phyloP scores from a whole-genome alignment of 1,140 invertebrate species.

The Colletes latitarsis region DNA sequence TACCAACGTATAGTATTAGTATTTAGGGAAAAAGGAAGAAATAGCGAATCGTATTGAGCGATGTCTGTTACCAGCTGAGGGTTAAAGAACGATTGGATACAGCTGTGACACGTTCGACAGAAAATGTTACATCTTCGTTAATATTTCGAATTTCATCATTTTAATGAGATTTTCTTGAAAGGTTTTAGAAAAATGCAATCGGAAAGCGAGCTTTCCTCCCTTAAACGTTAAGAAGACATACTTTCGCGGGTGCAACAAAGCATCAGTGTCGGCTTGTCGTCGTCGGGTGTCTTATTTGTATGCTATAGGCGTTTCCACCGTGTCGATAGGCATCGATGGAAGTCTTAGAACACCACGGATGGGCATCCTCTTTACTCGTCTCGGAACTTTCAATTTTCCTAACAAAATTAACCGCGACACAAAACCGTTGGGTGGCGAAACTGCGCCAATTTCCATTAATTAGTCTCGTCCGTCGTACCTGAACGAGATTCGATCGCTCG shows the following conservation, averaged over 20 bases:
- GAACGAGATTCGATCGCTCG: conserved; percentile 20
- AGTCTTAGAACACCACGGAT: background rate
- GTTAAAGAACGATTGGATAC: no score
- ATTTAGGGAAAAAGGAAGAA: no score
- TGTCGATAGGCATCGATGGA: background rate
- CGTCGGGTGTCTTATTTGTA: conserved; percentile 1
- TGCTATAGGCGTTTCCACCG: background rate
- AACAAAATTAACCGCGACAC: background rate
- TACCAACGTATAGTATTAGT: no score
- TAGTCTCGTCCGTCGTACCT: background rate
- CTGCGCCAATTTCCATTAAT: conserved; percentile 8
- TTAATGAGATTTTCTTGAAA: no score
- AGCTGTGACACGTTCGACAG: no score
- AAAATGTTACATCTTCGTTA: no score
- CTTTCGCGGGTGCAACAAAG: background rate
- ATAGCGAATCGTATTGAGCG: no score
- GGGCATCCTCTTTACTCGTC: background rate
- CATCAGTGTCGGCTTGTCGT: background rate
- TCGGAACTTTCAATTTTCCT: conserved; percentile 14
- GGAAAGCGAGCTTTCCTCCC: no score
- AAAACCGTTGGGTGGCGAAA: background rate
- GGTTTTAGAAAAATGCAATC: no score
- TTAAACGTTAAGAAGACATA: background rate
- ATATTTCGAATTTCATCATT: no score
- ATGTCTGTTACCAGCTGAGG: no score